Evolutionary conservation across 23 tunicate genomes (phyloP), one percentile per base, ranked within the genome.

Genomic region (Diplosoma virens): DNA sequence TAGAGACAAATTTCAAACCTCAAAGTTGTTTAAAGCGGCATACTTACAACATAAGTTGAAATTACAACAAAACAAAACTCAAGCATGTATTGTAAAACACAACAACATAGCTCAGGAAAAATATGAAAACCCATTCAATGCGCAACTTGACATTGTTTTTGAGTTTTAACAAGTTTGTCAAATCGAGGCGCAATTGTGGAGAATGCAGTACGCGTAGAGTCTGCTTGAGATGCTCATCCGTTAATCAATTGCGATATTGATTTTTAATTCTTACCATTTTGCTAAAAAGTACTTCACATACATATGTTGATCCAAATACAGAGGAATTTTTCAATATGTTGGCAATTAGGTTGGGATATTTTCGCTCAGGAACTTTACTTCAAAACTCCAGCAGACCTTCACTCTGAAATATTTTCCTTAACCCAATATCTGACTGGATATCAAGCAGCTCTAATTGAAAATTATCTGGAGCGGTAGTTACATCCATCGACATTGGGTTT

Each of bases 261-360:
- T 81, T 81, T 33, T 81, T 56, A 56, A 81, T 81, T 81, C 79
- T 81, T 55, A 81, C 58, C 80, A 71, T 81, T 71, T 81, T 58
- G 56, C 86, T 81, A 76, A 66, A 79, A 66, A 79, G 76, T 47
- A 76, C 84, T 66, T 79, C 84, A 79, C 84, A 79, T 66, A 79
- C 84, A 66, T 79, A 79, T 66, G 84, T 48, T 67, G 76, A 79
- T 47, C 84, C 84, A 58, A 81, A 81, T 72, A 81, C 71, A 81
- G 79, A 81, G 58, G 79, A 34, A 37, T 81, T 71, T 29, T 81
- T 81, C 79, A 33, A 71, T 6, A 35, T 71, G 28, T 81, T 81
- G 79, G 86, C 27, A 71, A 71, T 72, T 71, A 72, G 25, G 71
- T 72, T 81, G 79, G 71, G 76, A 67, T 79, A 79, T 47, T 66